Evolutionary conservation across 2,888 invertebrate species (phyloP).

Genomic region (Meteorus colon): DNA sequence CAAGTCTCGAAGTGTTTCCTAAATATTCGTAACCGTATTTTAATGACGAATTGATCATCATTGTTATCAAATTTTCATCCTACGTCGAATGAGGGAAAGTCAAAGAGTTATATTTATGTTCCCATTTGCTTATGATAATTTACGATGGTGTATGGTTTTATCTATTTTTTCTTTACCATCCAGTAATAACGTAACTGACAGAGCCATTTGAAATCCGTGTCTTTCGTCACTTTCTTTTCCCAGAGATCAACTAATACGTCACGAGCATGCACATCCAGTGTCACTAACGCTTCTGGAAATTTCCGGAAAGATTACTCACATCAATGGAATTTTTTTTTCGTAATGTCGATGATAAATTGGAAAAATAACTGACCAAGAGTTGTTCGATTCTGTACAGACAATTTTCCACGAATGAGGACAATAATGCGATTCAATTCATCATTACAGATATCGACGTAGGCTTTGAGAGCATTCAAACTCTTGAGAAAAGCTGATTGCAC

Average conservation of each 20-base stretch:
- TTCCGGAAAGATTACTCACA: background rate
- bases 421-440: conserved; percentile 88
- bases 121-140: background rate
- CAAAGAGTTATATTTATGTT: background rate
- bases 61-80: conserved; percentile 72
- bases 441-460: conserved; percentile 83
- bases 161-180: conserved; percentile 77
- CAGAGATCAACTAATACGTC: conserved; percentile 86
- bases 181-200: conserved; percentile 91
- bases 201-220: conserved; percentile 94
- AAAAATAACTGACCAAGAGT: conserved; percentile 81
- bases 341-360: background rate
- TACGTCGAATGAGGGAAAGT: conserved; percentile 58
- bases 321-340: background rate
- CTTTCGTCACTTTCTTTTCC: conserved; percentile 78
- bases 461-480: conserved; percentile 75
- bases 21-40: conserved; percentile 90
- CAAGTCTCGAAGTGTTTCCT: conserved; percentile 90
- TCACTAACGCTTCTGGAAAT: conserved; percentile 86
- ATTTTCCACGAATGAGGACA: conserved; percentile 88
- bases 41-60: conserved; percentile 78
- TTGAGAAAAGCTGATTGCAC: conserved; percentile 83
- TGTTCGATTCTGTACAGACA: conserved; percentile 89
- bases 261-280: conserved; percentile 93
- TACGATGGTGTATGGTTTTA: background rate